phyloP scores from a whole-genome alignment of 1,140 invertebrate species.

The Oryzaephilus surinamensis region DNA sequence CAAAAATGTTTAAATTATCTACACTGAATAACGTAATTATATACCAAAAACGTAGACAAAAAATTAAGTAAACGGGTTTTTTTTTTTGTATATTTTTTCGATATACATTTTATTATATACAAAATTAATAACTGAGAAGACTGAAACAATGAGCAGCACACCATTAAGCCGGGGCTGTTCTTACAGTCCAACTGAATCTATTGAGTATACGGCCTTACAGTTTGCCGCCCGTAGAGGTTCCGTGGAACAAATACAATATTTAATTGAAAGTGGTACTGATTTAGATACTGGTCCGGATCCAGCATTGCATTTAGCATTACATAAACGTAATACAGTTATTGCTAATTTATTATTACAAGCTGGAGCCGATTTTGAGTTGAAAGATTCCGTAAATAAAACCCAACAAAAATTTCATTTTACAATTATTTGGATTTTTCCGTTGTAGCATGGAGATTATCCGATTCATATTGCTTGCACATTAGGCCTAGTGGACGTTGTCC shows the following conservation, averaged over 20 bases:
- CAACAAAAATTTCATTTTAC: neutral
- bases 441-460: conserved; percentile 61
- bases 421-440: conserved; percentile 7
- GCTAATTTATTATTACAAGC: conserved; percentile 54
- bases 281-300: conserved; percentile 43
- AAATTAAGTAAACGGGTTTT: no score
- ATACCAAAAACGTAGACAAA: no score
- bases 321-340: conserved; percentile 46
- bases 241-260: conserved; percentile 30
- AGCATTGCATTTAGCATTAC: conserved; percentile 53
- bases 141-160: conserved; percentile 1
- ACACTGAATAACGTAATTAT: no score
- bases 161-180: conserved; percentile 20
- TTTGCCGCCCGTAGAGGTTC: conserved; percentile 26
- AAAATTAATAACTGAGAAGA: no score
- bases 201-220: conserved; percentile 28
- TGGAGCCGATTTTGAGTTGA: conserved; percentile 58
- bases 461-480: conserved; percentile 62
- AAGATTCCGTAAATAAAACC: conserved; percentile 46
- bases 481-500: conserved; percentile 57
- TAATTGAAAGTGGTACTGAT: conserved; percentile 51
- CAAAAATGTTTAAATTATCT: no score
- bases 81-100: no score
- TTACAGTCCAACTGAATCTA: conserved; percentile 24
- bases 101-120: no score